Evolutionary conservation across 2,113 vertebrate species (phyloP).

Genomic region (Gallinago media): DNA sequence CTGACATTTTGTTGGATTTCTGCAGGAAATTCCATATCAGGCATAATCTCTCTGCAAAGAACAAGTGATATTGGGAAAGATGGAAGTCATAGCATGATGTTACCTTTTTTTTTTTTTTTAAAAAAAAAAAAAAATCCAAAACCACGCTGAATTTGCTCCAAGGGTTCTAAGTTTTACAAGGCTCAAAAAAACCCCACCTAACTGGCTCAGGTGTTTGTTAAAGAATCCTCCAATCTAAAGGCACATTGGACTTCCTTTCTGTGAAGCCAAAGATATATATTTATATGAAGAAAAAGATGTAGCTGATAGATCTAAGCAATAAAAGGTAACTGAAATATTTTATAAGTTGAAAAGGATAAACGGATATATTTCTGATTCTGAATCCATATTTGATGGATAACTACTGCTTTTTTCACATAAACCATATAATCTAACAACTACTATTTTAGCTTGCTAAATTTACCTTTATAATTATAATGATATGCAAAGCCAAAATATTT

Average conservation of each 20-base stretch:
- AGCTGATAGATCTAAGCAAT: background rate
- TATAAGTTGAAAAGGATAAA: background rate
- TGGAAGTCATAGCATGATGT: background rate
- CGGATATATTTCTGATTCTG: background rate
- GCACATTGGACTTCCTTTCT: background rate
- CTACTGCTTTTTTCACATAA: background rate
- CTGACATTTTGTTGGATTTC: background rate
- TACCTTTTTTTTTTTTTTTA: background rate
- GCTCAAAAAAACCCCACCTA: background rate
- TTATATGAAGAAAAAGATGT: background rate
- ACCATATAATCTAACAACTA: background rate
- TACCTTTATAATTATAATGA: background rate
- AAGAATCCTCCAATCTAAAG: background rate
- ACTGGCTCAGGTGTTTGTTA: background rate
- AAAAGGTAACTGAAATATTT: background rate
- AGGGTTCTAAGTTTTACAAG: background rate
- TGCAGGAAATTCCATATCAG: background rate
- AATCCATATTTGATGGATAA: background rate
- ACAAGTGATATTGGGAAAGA: background rate
- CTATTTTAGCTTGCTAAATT: background rate
- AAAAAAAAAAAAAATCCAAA: background rate
- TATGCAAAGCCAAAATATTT: background rate
- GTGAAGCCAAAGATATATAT: background rate
- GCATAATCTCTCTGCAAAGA: background rate
- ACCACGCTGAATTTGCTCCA: background rate